Evolutionary conservation across 1,140 invertebrate genomes (phyloP).

Genomic region (Bombus fervidus): DNA sequence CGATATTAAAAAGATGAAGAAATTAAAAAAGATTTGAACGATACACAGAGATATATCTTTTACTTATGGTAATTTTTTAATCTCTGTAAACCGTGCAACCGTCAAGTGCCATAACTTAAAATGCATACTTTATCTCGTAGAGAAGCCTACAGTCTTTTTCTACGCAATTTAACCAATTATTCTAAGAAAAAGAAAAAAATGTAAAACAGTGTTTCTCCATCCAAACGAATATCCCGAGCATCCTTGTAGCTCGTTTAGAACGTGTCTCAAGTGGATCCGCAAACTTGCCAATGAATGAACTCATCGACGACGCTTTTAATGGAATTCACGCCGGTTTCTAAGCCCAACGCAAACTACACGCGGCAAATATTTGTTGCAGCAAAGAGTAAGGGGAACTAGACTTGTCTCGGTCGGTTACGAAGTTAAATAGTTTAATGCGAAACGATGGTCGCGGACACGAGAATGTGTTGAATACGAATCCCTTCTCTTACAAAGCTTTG

Average conservation of each 20-base stretch:
- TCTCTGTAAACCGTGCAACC: no score
- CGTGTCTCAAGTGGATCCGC: constrained; percentile 29
- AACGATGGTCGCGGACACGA: constrained; percentile 32
- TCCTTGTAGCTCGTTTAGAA: not conserved
- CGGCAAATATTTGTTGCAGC: constrained; percentile 28
- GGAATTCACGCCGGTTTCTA: constrained; percentile 16
- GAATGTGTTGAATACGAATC: constrained; percentile 28
- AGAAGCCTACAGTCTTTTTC: not conserved
- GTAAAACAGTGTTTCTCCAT: not conserved
- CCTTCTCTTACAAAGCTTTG: constrained; percentile 22
- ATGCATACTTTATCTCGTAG: not conserved
- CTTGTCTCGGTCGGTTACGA: constrained; percentile 4
- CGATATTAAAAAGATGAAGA: no score
- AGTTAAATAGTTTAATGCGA: constrained; percentile 47
- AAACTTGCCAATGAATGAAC: constrained; percentile 26
- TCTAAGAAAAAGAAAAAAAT: not conserved
- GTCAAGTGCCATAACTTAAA: no score
- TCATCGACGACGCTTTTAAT: constrained; percentile 27
- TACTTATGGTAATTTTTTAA: no score
- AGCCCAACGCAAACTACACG: constrained; percentile 31
- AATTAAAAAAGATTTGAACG: no score
- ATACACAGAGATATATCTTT: no score
- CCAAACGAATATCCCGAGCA: not conserved
- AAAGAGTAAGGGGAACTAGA: no score
- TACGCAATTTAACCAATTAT: not conserved